These are phyloP conservation scores for Monoplex corrugatus DNA, from an alignment of 2,888 invertebrate genomes.

Conservation along the genomic window DNA sequence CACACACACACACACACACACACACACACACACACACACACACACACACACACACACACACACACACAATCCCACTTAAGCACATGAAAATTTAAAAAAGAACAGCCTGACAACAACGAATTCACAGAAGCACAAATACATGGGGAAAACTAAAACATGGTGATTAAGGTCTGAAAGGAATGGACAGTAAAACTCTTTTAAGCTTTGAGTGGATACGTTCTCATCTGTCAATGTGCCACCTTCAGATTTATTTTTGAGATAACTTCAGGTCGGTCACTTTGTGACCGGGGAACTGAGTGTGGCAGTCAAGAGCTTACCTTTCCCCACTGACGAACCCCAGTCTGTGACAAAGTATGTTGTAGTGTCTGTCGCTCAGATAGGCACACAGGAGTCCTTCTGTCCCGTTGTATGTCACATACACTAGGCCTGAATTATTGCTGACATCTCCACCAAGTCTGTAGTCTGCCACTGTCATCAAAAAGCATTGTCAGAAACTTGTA, in stretches of 20 bases:
- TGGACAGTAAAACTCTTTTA: no score
- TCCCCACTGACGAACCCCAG: slow-evolving; percentile 12
- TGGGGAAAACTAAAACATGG: no score
- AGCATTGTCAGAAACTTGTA: background rate
- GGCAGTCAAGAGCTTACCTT: background rate
- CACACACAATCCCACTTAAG: background rate
- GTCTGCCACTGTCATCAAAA: background rate
- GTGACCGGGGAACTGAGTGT: no score
- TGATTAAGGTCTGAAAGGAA: no score
- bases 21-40: background rate
- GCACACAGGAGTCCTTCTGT: slow-evolving; percentile 20
- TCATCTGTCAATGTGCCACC: no score
- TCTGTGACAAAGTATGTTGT: slow-evolving; percentile 14
- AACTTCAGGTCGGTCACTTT: no score
- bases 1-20: background rate
- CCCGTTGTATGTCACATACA: slow-evolving; percentile 9
- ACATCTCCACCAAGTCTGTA: background rate
- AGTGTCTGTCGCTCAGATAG: background rate
- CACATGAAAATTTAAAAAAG: no score
- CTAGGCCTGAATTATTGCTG: background rate
- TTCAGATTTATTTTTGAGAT: no score
- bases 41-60: background rate
- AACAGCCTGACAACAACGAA: no score
- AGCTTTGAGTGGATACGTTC: no score
- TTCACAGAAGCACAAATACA: no score